Percentiles rank a stretch among this genome's conserved stretches.
Evolutionary conservation across 2,888 invertebrate species (phyloP).

Genomic region (Tricholauxania praeusta): DNA sequence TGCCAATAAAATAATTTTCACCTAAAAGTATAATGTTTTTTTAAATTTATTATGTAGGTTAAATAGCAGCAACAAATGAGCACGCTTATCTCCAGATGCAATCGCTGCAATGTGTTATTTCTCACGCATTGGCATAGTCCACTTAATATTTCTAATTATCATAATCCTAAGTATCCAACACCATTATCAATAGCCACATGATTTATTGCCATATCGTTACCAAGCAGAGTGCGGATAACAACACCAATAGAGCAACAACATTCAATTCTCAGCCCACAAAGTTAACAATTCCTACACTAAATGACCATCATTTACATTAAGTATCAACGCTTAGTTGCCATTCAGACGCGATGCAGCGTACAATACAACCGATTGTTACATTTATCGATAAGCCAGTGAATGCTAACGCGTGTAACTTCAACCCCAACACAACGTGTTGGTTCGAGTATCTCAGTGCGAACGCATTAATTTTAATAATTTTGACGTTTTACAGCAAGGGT

Average conservation of each 20-base stretch:
- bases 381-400: too few relatives aligned
- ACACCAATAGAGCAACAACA: background rate
- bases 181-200: slow-evolving; percentile 4
- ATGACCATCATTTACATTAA: slow-evolving; percentile 44
- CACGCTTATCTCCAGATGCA: too few relatives aligned
- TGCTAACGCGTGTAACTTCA: background rate
- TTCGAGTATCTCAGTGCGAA: background rate
- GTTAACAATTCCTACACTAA: slow-evolving; percentile 37
- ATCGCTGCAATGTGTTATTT: too few relatives aligned
- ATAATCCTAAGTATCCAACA: slow-evolving; percentile 30
- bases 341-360: too few relatives aligned
- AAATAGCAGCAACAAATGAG: too few relatives aligned
- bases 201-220: slow-evolving; percentile 13
- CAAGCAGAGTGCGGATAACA: background rate
- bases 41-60: too few relatives aligned
- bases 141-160: slow-evolving; percentile 4
- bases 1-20: too few relatives aligned
- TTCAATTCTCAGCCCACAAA: slow-evolving; percentile 28
- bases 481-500: background rate
- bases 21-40: too few relatives aligned
- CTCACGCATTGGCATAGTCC: too few relatives aligned
- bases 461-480: slow-evolving; percentile 7
- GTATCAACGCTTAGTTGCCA: slow-evolving; percentile 11
- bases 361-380: too few relatives aligned
- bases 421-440: background rate